These are phyloP conservation scores for Morone chrysops DNA, from an alignment of 2,113 vertebrate genomes.

Conservation along the genomic window DNA sequence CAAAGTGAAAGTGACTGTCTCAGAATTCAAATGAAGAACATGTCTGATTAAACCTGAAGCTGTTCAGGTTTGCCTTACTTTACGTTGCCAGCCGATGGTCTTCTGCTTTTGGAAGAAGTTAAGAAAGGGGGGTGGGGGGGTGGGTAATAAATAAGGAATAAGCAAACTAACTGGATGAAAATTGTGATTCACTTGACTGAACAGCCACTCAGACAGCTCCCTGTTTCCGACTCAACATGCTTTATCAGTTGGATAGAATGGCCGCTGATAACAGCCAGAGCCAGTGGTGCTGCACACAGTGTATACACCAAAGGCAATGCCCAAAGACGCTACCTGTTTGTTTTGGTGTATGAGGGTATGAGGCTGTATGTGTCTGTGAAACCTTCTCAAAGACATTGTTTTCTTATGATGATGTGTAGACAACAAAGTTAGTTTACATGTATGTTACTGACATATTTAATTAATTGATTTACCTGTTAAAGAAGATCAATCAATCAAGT, in stretches of 20 bases:
- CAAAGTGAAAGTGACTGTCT: background rate
- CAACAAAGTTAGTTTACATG: background rate
- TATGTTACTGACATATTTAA: background rate
- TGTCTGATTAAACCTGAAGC: background rate
- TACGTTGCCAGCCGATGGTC: background rate
- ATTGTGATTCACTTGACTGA: background rate
- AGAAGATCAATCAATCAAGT: no score
- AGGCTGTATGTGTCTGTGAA: no score
- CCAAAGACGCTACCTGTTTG: no score
- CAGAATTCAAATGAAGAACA: background rate
- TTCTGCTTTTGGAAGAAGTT: slow-evolving; percentile 1
- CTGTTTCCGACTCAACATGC: background rate
- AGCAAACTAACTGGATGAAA: background rate
- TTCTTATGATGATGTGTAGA: background rate
- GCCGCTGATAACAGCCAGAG: slow-evolving; percentile 8
- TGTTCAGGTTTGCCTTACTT: background rate
- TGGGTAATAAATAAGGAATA: background rate
- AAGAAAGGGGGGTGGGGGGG: slow-evolving; percentile 5
- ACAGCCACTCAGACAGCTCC: slow-evolving; percentile 18
- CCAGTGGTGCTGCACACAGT: background rate
- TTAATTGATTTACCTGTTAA: background rate
- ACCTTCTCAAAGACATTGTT: background rate
- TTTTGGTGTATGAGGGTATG: background rate
- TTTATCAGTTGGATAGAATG: background rate
- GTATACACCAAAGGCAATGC: background rate